Conservation (phyloP, 2,888 invertebrate species). For the Drosophila neonasuta region DNA sequence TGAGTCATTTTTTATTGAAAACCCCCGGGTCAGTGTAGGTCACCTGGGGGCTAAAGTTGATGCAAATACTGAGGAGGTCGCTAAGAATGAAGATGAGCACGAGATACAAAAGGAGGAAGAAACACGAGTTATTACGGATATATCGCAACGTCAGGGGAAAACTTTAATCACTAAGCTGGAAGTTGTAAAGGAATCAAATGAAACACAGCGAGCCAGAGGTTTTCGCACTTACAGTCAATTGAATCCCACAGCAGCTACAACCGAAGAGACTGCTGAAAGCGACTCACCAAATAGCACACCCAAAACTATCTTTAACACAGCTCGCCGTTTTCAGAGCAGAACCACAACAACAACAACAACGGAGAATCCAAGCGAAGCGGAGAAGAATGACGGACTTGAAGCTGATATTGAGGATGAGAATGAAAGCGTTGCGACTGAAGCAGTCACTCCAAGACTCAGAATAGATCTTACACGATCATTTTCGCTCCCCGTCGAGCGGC, state of each 20-base stretch:
- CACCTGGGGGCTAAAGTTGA: slow-evolving; percentile 73
- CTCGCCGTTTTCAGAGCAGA: slow-evolving; percentile 32
- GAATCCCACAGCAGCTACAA: too few relatives aligned
- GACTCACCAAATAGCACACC: slow-evolving; percentile 4
- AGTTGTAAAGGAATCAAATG: slow-evolving; percentile 31
- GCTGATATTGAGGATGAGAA: slow-evolving; percentile 43
- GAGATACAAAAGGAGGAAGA: not conserved
- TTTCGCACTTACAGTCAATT: too few relatives aligned
- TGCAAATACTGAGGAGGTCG: slow-evolving; percentile 49
- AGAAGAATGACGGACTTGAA: slow-evolving; percentile 14
- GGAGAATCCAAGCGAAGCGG: not conserved
- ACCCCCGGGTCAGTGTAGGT: slow-evolving; percentile 79
- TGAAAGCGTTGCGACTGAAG: slow-evolving; percentile 7
- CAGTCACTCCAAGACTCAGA: not conserved
- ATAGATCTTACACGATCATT: not conserved
- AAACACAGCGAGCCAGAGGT: not conserved
- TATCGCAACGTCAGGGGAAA: slow-evolving; percentile 56
- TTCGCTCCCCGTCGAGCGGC: not conserved
- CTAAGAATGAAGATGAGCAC: slow-evolving; percentile 22
- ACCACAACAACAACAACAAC: not conserved
- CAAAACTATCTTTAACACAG: slow-evolving; percentile 9
- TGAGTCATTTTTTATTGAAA: slow-evolving; percentile 79
- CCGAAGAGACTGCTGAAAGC: not conserved
- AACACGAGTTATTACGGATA: not conserved
- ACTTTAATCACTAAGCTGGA: slow-evolving; percentile 46